Evolutionary conservation across 2,113 vertebrate species (phyloP), one percentile per base, ranked within the genome.

Genomic region (Hippocampus guttulatus): DNA sequence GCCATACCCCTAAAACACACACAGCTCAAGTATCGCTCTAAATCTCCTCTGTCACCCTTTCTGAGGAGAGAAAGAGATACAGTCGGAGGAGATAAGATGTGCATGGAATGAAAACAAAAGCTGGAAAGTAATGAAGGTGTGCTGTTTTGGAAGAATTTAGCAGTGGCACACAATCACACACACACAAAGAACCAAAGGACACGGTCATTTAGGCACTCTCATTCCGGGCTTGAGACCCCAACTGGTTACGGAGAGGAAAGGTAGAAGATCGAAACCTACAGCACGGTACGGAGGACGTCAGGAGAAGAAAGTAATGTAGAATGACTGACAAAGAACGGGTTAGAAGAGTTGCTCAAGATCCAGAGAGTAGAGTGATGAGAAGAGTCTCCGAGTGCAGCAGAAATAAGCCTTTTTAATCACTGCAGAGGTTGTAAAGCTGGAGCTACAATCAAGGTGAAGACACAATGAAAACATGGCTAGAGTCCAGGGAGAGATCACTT

Each of bases 111-210:
- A 67, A 57, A 63, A n/a, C 73, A 74, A 38, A 57, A 77, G 66
- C 68, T 70, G 79, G 63, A 76, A 79, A 82, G 67, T 27, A 54
- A 70, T 64, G 55, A 70, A 61, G 66, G 54, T 72, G 64, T 27
- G 49, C 33, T 76, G 80, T 83, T 82, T 83, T 82, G 88, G 87
- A 79, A 86, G 84, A 87, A 78, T 85, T 66, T 74, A 68, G 55
- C 73, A 70, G 18, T 40, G 63, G 70, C 55, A 64, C 64, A 70
- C 60, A 71, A 57, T 66, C 68, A 63, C 62, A 64, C 68, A 74
- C 67, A 47, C 49, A 47, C 47, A 67, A 41, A 66, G 55, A 76
- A 83, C 41, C 41, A 43, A 43, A 9, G 41, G 41, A 43, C 41
- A 43, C 0, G 41, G 41, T 43, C 41, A 43, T 43, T 43, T 8